Evolutionary conservation across 2,888 invertebrate species (phyloP), one percentile per base, ranked within the genome.

Genomic region (Drosophila prolongata): DNA sequence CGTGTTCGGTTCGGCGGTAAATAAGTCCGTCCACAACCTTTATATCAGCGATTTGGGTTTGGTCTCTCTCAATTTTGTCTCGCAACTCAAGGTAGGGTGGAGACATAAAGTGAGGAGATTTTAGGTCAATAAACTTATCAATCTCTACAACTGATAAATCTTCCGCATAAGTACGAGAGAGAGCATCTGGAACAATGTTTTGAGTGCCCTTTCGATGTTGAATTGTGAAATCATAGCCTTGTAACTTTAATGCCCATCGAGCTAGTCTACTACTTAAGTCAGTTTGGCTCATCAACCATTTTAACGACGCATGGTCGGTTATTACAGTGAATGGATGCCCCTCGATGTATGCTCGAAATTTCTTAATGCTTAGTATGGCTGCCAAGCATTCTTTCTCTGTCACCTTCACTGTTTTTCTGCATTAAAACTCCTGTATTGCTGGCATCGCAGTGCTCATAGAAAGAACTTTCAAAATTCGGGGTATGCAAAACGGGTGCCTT

Each of bases 321-420:
- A 54, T 14, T n/a, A 62, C 42, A 5, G 54, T 55, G 11, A 62
- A 56, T 2, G 40, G 10, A 19, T 52, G 57, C 14, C 52, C 57
- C 27, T 64, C 64, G 1, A 57, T 34, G 16, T 52, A 64, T 5
- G 57, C 16, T 43, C 64, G 16, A 14, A 64, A 57, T 14, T 64
- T 44, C 30, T 57, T 46, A 13, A 64, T 43, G 9, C 30, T n/a
- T 13, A 64, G 4, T 2, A 64, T 24, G 3, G 56, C 55, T 11
- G 62, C 43, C 13, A 49, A 43, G 6, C 54, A 61, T 10, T 60
- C 60, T 8, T 46, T 44, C 6, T 53, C 55, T 8, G 6, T 40
- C 6, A 44, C 42, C 42, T 42, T 14, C 14, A 9, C 14, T 16
- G 40, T 14, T 16, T 16, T 16, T 16, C 16, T 16, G 16, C 16